A percentile compares a stretch with the other conserved stretches of the same genome.
Conservation (phyloP, 2,797 vertebrate genomes). For the Tragopan temminckii region DNA sequence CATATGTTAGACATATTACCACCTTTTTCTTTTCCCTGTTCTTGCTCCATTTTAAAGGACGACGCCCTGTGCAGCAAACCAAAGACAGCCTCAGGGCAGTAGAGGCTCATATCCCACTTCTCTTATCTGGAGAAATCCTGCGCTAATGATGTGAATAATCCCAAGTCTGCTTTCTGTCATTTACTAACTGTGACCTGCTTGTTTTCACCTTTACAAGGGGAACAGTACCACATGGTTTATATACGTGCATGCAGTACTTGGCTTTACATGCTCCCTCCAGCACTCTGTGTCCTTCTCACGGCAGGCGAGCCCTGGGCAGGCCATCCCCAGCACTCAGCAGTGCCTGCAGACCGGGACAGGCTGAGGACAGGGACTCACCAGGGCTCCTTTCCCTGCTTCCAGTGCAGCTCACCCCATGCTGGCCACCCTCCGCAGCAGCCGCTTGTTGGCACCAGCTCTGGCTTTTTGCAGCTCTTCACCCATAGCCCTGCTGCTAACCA, state of each 20-base stretch:
- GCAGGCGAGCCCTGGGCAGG: background rate
- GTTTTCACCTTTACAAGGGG: slow-evolving; percentile 6
- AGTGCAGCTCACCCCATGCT: background rate
- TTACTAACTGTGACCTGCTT: slow-evolving; percentile 14
- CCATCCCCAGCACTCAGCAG: background rate
- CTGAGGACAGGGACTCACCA: background rate
- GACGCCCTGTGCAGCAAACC: background rate
- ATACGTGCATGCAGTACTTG: accelerated
- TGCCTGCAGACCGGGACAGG: accelerated
- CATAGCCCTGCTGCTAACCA: background rate
- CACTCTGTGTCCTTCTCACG: accelerated
- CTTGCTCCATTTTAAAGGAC: background rate
- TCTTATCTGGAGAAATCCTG: slow-evolving; percentile 19
- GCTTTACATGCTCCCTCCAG: accelerated
- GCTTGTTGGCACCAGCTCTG: background rate
- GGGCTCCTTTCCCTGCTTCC: background rate
- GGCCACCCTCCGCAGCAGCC: background rate
- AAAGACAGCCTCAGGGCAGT: background rate
- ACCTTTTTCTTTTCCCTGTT: slow-evolving; percentile 25
- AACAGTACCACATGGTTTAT: background rate
- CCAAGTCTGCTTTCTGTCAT: background rate
- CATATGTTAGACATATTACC: slow-evolving; percentile 54
- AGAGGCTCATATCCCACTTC: background rate
- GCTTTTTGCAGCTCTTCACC: background rate
- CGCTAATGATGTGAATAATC: background rate